Evolutionary conservation across 2,113 vertebrate species (phyloP), one percentile per base, ranked within the genome.

Genomic region (Bujurquina vittata): DNA sequence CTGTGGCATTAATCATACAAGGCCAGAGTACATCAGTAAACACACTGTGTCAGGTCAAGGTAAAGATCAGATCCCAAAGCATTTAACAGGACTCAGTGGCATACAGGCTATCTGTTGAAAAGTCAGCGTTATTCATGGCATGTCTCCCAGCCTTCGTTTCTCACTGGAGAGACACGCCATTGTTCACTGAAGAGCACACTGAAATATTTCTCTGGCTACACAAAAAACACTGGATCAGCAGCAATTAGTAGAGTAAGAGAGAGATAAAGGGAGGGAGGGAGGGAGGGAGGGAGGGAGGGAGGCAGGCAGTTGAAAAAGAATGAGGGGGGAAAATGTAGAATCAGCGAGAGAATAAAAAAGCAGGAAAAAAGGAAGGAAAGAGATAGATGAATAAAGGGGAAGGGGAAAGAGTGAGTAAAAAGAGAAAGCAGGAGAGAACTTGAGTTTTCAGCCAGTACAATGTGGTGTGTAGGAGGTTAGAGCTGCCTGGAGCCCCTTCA

Each of bases 171-270:
- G 88, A 93, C 89, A 79, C 46, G 63, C 90, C 88, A 94, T 94
- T 94, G 92, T 94, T 94, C 92, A 90, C 79, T 62, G 80, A 87
- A 89, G 87, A 90, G 88, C 82, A 75, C 65, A 35, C 89, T 91
- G 91, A 93, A 93, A 94, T 92, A 93, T 94, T 93, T 94, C 90
- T 93, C 85, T 81, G 81, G 89, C 91, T 93, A 88, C 88, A 86
- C 90, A 89, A 87, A 94, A 94, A 94, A 91, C 87, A 93, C 91
- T 89, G 90, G 91, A 94, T 95, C 94, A 94, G 93, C 93, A 93
- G 91, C 94, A 91, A 91, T 94, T 94, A 94, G 92, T 90, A 86
- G 90, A 89, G 89, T 93, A 90, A 91, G 90, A 91, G 87, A 91
- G 90, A 92, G 94, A 93, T 93, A 93, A 93, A 94, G 91, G 90